Percentiles rank a stretch among this genome's conserved stretches.
Evolutionary conservation across 2,888 invertebrate genomes (phyloP).

Genomic region (Drosophila affinis): DNA sequence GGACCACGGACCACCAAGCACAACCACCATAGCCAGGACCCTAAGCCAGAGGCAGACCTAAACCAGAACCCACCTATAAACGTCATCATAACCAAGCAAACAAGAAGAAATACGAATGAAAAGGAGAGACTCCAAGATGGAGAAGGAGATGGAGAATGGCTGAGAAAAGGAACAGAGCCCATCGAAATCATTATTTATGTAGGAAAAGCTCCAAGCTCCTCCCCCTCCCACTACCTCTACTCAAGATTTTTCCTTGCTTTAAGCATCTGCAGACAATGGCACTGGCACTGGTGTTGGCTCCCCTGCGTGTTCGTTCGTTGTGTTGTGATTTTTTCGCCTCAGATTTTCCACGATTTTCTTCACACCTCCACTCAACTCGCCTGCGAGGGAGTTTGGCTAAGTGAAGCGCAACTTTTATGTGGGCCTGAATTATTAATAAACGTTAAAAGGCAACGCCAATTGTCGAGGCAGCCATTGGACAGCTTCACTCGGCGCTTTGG

Average conservation of each 20-base stretch:
- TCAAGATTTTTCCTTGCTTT: slow-evolving; percentile 12
- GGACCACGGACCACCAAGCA: slow-evolving; percentile 4
- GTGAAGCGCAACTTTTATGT: slow-evolving; percentile 78
- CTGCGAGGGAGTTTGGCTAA: slow-evolving; percentile 43
- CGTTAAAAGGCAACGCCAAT: slow-evolving; percentile 78
- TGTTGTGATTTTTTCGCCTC: slow-evolving; percentile 46
- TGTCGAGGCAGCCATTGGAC: slow-evolving; percentile 50
- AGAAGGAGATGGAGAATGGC: slow-evolving; percentile 12
- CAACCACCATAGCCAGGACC: background rate
- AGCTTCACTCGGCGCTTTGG: slow-evolving; percentile 7
- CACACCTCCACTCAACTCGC: slow-evolving; percentile 31
- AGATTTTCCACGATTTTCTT: slow-evolving; percentile 40
- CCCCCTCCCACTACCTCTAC: slow-evolving; percentile 1
- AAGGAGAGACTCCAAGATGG: background rate
- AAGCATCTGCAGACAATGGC: slow-evolving; percentile 71
- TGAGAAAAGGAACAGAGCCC: slow-evolving; percentile 43
- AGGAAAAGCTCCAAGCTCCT: slow-evolving; percentile 52
- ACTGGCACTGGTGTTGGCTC: slow-evolving; percentile 7
- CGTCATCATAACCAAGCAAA: slow-evolving; percentile 76
- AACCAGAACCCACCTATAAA: slow-evolving; percentile 59
- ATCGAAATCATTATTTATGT: slow-evolving; percentile 78
- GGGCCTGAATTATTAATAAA: slow-evolving; percentile 81
- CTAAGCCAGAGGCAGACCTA: slow-evolving; percentile 23
- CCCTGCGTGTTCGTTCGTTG: slow-evolving; percentile 10
- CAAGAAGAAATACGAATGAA: slow-evolving; percentile 23